phyloP scores from a whole-genome alignment of 2,113 vertebrate species.

The Lycaon pictus region DNA sequence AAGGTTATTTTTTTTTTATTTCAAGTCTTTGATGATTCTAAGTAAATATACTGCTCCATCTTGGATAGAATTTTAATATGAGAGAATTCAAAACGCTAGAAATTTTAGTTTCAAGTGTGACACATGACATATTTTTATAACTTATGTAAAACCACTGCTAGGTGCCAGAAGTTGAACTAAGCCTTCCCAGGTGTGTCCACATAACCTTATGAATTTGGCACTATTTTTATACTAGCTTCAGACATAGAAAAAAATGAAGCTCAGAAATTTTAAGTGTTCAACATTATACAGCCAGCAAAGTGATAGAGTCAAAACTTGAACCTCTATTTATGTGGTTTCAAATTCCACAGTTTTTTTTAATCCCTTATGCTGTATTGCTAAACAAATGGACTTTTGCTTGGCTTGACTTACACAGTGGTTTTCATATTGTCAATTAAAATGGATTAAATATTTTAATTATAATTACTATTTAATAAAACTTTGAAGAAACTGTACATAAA shows the following conservation, averaged over 20 bases:
- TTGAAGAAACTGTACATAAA: background rate
- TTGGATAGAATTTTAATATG: background rate
- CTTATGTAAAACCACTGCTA: background rate
- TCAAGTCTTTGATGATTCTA: slow-evolving; percentile 24
- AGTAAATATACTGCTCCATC: background rate
- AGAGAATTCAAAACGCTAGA: background rate
- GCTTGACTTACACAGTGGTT: background rate
- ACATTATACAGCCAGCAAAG: background rate
- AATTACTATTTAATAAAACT: background rate
- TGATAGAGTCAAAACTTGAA: background rate
- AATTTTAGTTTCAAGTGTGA: background rate
- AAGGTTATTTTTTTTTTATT: slow-evolving; percentile 89
- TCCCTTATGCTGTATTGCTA: background rate
- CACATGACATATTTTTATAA: background rate
- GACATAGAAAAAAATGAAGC: background rate
- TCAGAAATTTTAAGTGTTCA: background rate
- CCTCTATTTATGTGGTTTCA: background rate
- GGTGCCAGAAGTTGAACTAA: background rate
- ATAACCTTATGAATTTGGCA: background rate
- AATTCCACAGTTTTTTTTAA: background rate
- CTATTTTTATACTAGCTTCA: background rate
- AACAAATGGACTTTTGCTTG: background rate
- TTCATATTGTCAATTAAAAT: background rate
- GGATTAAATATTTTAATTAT: slow-evolving; percentile 18
- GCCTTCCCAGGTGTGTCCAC: background rate